Evolutionary conservation across 2,888 invertebrate species (phyloP).

Genomic region (Clunio marinus): DNA sequence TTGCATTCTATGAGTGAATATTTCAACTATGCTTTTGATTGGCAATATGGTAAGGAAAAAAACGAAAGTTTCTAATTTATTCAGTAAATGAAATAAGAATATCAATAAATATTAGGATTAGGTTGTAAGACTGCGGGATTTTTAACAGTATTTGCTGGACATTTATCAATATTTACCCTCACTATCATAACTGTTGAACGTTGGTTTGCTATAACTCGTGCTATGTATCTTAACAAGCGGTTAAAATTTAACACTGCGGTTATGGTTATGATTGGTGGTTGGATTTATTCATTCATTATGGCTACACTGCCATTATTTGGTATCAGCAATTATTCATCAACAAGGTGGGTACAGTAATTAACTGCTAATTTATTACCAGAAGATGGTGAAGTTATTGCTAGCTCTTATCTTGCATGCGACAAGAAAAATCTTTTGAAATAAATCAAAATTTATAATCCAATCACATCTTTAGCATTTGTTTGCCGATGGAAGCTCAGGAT

Average conservation of each 20-base stretch:
- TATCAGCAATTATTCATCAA: constrained; percentile 82
- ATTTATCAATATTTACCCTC: constrained; percentile 81
- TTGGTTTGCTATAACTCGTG: constrained; percentile 78
- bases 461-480: constrained; percentile 63
- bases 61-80: constrained; percentile 34
- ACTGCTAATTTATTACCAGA: not conserved
- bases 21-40: constrained; percentile 84
- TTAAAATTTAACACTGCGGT: constrained; percentile 69
- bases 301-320: constrained; percentile 77
- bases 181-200: constrained; percentile 82
- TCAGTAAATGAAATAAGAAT: too few species aligned
- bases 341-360: constrained; percentile 54
- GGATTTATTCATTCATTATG: constrained; percentile 72
- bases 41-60: constrained; percentile 80
- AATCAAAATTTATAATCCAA: not conserved
- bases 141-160: constrained; percentile 80
- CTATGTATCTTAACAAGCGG: constrained; percentile 75
- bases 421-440: too few species aligned
- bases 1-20: constrained; percentile 78
- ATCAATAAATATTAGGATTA: constrained; percentile 52
- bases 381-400: too few species aligned
- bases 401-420: too few species aligned
- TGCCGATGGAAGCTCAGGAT: constrained; percentile 77
- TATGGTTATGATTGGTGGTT: constrained; percentile 72
- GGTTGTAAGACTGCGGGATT: constrained; percentile 86